A percentile compares a stretch with the other conserved stretches of the same genome.
phyloP scores from a whole-genome alignment of 2,797 vertebrate species.

The Nannoperca obscura region DNA sequence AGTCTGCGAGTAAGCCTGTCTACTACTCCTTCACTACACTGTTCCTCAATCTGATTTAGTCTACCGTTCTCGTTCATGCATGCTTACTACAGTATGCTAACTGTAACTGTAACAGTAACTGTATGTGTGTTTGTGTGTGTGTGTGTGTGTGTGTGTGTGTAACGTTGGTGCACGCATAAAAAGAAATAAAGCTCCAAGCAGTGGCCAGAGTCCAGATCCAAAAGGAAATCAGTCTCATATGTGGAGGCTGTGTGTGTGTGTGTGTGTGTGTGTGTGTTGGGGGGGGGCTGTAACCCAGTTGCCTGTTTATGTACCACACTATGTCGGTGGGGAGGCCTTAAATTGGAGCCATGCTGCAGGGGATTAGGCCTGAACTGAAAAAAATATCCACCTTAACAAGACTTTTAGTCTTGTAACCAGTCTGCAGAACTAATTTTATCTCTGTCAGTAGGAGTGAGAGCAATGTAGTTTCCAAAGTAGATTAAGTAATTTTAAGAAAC shows the following conservation, averaged over 20 bases:
- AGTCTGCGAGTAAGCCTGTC: slow-evolving; percentile 19
- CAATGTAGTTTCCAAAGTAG: not conserved
- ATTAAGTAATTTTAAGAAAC: slow-evolving; percentile 13
- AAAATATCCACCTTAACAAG: slow-evolving; percentile 48
- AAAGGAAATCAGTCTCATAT: slow-evolving; percentile 83
- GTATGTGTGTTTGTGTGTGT: not conserved
- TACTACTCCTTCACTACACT: slow-evolving; percentile 25
- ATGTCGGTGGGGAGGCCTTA: slow-evolving; percentile 77
- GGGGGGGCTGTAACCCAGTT: slow-evolving; percentile 63
- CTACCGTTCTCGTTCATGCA: not conserved
- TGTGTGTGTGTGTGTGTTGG: too few relatives aligned
- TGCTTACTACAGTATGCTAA: slow-evolving; percentile 10
- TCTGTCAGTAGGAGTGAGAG: slow-evolving; percentile 8
- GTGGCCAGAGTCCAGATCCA: slow-evolving; percentile 79
- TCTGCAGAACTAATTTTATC: slow-evolving; percentile 40
- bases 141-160: slow-evolving; percentile 23
- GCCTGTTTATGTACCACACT: slow-evolving; percentile 81
- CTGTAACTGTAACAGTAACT: too few relatives aligned
- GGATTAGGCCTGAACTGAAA: slow-evolving; percentile 77
- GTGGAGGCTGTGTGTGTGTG: slow-evolving; percentile 53
- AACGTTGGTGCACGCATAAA: slow-evolving; percentile 22
- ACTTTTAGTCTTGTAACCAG: slow-evolving; percentile 30
- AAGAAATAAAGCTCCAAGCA: slow-evolving; percentile 62
- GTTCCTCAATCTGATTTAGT: slow-evolving; percentile 34
- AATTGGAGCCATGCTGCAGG: slow-evolving; percentile 85